Percentiles rank a stretch among this genome's conserved stretches.
These are phyloP conservation scores for Lypha dubia DNA, from an alignment of 2,888 invertebrate species.

Conservation along the genomic window DNA sequence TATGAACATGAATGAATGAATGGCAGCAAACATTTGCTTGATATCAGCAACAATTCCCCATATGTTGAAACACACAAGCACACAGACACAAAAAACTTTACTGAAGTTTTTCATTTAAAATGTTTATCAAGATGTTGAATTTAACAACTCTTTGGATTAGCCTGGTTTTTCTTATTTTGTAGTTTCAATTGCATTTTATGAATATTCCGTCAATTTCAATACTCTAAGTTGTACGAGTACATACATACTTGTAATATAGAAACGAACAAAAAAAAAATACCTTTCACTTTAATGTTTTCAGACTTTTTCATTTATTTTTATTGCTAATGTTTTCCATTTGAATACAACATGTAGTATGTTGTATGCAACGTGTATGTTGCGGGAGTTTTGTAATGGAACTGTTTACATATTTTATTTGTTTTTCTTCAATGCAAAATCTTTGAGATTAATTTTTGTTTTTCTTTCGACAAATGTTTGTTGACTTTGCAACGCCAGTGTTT, in stretches of 20 bases:
- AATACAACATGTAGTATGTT: constrained; percentile 24
- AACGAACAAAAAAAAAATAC: constrained; percentile 30
- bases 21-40: not conserved
- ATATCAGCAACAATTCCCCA: constrained; percentile 8
- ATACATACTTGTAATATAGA: constrained; percentile 28
- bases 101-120: constrained; percentile 62
- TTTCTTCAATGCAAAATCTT: constrained; percentile 15
- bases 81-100: constrained; percentile 44
- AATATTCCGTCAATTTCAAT: constrained; percentile 55
- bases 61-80: not conserved
- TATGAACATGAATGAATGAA: constrained; percentile 12
- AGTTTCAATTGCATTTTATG: constrained; percentile 42
- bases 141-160: constrained; percentile 48
- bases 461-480: constrained; percentile 13
- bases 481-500: not conserved
- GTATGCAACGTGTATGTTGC: constrained; percentile 4
- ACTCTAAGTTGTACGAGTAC: not conserved
- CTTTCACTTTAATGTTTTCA: constrained; percentile 64
- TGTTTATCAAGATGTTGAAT: constrained; percentile 65
- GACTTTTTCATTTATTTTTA: constrained; percentile 41
- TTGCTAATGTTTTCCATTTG: constrained; percentile 19
- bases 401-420: constrained; percentile 26
- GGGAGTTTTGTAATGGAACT: constrained; percentile 32
- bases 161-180: constrained; percentile 8
- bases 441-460: not conserved